Evolutionary conservation across 2,797 vertebrate species (phyloP).

Genomic region (Diceros bicornis): DNA sequence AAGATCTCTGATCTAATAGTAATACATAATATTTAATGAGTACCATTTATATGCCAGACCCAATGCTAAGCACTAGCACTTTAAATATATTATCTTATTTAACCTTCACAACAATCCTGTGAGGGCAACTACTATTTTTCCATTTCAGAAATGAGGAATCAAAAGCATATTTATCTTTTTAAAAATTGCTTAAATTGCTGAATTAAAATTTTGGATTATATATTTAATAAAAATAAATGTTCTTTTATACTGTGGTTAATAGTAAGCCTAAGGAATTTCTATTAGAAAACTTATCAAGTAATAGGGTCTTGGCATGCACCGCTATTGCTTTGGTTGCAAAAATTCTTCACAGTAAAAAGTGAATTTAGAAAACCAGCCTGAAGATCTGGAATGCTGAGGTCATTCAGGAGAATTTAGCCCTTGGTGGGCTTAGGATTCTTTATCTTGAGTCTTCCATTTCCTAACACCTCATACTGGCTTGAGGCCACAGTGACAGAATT

Average conservation of each 20-base stretch:
- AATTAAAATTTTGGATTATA: slow-evolving; percentile 27
- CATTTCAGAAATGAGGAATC: slow-evolving; percentile 33
- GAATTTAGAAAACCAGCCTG: slow-evolving; percentile 52
- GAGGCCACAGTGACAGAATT: background rate
- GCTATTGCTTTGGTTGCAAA: slow-evolving; percentile 42
- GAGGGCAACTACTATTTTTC: slow-evolving; percentile 8
- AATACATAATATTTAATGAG: slow-evolving; percentile 43
- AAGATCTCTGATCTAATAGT: slow-evolving; percentile 23
- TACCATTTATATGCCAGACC: background rate
- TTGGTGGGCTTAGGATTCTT: background rate
- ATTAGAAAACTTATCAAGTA: slow-evolving; percentile 44
- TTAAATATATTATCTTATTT: slow-evolving; percentile 61
- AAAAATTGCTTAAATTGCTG: background rate
- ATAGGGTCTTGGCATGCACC: background rate
- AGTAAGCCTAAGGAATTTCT: slow-evolving; percentile 38
- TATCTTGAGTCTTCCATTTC: slow-evolving; percentile 14
- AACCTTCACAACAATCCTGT: background rate
- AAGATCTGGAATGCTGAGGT: background rate
- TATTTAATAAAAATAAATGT: slow-evolving; percentile 58
- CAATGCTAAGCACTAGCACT: background rate
- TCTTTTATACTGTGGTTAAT: slow-evolving; percentile 32
- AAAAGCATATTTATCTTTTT: slow-evolving; percentile 58
- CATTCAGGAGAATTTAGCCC: background rate
- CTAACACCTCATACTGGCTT: background rate
- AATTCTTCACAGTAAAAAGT: slow-evolving; percentile 46